These are phyloP conservation scores for Ciconia nigra DNA, from an alignment of 2,797 vertebrate species.

Conservation along the genomic window DNA sequence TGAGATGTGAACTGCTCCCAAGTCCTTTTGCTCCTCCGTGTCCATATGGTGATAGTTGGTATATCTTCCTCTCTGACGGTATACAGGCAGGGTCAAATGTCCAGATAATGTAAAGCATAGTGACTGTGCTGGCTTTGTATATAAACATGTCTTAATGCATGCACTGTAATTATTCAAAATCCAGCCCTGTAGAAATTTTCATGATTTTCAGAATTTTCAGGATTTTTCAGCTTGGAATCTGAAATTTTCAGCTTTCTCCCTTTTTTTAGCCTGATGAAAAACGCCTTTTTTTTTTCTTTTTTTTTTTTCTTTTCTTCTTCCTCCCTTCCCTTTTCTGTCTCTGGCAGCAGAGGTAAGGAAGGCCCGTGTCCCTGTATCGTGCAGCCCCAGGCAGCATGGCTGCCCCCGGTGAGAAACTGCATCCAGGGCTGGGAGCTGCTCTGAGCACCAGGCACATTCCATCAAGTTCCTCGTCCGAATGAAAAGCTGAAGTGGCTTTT, in stretches of 20 bases:
- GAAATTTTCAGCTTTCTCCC: not conserved
- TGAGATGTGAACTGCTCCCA: not conserved
- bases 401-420: not conserved
- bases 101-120: not conserved
- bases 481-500: constrained; percentile 28
- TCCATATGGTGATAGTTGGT: fast-evolving
- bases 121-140: not conserved
- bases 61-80: not conserved
- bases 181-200: not conserved
- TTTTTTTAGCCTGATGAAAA: not conserved
- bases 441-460: constrained; percentile 15
- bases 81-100: not conserved
- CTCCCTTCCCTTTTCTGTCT: not conserved
- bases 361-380: not conserved
- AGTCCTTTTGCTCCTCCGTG: not conserved
- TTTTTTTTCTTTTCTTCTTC: not conserved
- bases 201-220: not conserved
- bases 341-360: not conserved
- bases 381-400: not conserved
- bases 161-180: not conserved
- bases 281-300: not conserved
- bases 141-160: not conserved
- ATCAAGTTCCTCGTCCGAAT: not conserved
- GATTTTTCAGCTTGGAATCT: not conserved
- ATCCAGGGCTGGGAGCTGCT: not conserved